Base-by-base conservation (phyloP, 2,113 vertebrate species). In the Hylia prasina region DNA sequence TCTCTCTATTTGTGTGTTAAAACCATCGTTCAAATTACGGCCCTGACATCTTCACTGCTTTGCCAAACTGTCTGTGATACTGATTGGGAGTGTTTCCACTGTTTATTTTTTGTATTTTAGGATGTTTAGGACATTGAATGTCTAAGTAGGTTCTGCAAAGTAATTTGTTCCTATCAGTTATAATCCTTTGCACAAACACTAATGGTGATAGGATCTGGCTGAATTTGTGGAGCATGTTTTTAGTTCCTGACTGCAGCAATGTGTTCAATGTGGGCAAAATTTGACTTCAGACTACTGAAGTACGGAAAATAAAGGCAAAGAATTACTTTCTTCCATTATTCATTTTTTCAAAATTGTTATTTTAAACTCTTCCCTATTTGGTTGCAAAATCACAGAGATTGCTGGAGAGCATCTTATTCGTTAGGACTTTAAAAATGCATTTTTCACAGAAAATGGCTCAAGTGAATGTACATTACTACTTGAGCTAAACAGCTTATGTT, bases 1-100 rank as follows among this genome's bases (percentile, higher is more conserved):
- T 90, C 82, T 92, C 93, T 79, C 83, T 94, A 93, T 96, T 93
- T 96, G 87, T 54, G 95, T 90, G 94, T 97, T 97, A 97, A 97
- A 98, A 78, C 60, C 84, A 61, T 77, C 58, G 0, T 78, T 97
- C 93, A 97, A 97, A 94, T 95, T 96, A 92, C 2, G 30, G 79
- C 73, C 81, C 86, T 83, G 90, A 71, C 42, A 66, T 87, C 90
- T 93, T 94, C 92, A 83, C 47, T 91, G 51, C 71, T 86, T 84
- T 94, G 85, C 83, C 96, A 92, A 92, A 91, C 51, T 93, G 92
- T 76, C 58, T 77, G 89, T 71, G 77, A 75, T 97, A 96, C n/a
- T 81, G 89, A 95, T 27, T 95, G 87, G 75, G 96, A 95, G 61
- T 3, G 4, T 89, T 96, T 91, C 75, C 51, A 51, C 47, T 91